These are phyloP conservation scores for Pocillopora damicornis DNA, from an alignment of 64 coral and sea anemone genomes.

Conservation along the genomic window DNA sequence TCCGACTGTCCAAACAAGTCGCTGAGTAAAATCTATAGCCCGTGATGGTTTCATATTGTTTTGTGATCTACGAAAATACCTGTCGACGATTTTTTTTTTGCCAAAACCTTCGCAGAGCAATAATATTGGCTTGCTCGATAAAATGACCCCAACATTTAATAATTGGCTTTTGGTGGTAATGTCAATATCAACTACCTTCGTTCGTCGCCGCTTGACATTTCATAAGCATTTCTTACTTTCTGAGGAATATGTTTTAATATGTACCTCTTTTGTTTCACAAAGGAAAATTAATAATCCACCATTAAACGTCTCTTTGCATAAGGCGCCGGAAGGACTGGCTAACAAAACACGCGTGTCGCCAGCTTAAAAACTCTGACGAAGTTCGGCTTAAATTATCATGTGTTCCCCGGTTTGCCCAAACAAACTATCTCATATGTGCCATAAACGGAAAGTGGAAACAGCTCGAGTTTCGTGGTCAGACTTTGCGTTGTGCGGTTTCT, in stretches of 20 bases:
- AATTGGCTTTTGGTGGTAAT: neutral
- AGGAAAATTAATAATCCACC: constrained; percentile 15
- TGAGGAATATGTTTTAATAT: constrained; percentile 1
- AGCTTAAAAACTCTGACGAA: neutral
- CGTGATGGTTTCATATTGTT: too few relatives aligned
- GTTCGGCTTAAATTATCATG: neutral
- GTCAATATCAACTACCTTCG: neutral
- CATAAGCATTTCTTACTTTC: neutral
- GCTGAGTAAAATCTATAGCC: too few relatives aligned
- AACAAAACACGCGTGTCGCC: neutral
- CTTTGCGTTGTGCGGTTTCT: neutral
- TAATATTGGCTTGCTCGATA: neutral
- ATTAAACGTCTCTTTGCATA: constrained; percentile 27
- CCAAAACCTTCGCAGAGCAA: neutral
- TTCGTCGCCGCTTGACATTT: neutral
- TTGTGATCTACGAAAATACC: constrained; percentile 26
- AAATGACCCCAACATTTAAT: constrained; percentile 2
- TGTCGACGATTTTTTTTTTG: neutral
- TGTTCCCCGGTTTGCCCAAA: neutral
- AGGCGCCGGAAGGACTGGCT: constrained; percentile 14
- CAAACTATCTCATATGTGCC: neutral
- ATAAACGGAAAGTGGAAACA: neutral
- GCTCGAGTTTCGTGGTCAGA: neutral
- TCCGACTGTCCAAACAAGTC: neutral
- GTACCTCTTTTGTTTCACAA: neutral